Evolutionary conservation across 1,140 invertebrate species (phyloP), one percentile per base, ranked within the genome.

Genomic region (Dreissena polymorpha): DNA sequence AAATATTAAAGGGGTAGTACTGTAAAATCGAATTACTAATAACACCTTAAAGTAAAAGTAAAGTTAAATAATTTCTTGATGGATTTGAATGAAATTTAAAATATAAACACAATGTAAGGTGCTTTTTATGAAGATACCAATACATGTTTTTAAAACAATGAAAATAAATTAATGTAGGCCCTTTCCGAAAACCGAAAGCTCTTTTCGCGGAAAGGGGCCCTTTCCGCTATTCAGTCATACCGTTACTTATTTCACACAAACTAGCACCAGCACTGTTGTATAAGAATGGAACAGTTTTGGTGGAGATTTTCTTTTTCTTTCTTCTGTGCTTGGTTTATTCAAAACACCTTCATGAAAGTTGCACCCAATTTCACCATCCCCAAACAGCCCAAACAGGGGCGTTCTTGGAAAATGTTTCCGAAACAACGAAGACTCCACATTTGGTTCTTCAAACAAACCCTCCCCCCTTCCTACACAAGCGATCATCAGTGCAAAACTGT

Each of bases 311-410:
- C 49, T 60, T 50, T 67, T 25, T 21, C 50, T 79, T 71, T 18
- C 84, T 5, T 63, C 60, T 14, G 23, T 57, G 76, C 69, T 25
- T 64, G 39, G 16, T 60, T 7, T 13, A 63, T 27, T 25, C 68
- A 10, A 13, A 29, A 7, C 0, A 51, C 10, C 0, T 25, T 8
- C 49, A 53, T 25, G 71, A 39, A 51, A 91, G 69, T 92, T 88
- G 72, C 91, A 90, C 12, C 95, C 95, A 74, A 94, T 94, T 90
- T 95, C 95, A 29, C 95, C 95, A 85, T 94, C 93, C 2, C 95
- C 95, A 90, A 95, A 95, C 85, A 94, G 92, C 0, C 95, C 95
- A 68, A 95, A 87, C 3, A 95, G 85, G 12, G 94, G 94, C 25
- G 94, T 93, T 21, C 92, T 90, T 0, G 95, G 95, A 89, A 95